Evolutionary conservation across 2,113 vertebrate genomes (phyloP), one percentile per base, ranked within the genome.

Genomic region (Rhinopithecus roxellana): DNA sequence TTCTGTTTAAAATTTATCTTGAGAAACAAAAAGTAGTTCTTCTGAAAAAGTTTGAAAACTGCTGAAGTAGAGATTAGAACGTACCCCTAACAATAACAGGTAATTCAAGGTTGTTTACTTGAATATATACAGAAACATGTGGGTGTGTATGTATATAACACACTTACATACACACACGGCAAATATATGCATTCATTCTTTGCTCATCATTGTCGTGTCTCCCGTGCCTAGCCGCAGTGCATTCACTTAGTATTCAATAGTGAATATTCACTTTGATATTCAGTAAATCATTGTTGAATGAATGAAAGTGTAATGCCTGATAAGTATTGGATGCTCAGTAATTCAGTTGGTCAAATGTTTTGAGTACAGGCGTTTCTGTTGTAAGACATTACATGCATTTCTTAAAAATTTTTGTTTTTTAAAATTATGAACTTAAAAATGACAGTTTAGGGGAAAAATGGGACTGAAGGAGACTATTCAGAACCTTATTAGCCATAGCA

Each of bases 341-440:
- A 40, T 83, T 59, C 4, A 70, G 17, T 83, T 61, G 69, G 61
- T 93, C 80, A 74, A 17, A 20, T 86, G 82, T 40, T 90, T 97
- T 89, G 18, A 83, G 17, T 87, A 50, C 1, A 87, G 27, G 6
- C 22, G 69, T 91, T 94, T 97, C 57, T 93, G 30, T 38, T 59
- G 20, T 45, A 80, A 32, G 86, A 43, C 67, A 93, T 32, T 80
- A 52, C 8, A 61, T 75, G 6, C 1, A 57, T 69, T 94, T 18
- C 27, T 84, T 55, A 79, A 90, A 95, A 96, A 75, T 8, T 7
- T 80, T 22, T 1, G 2, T 79, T 95, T 84, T 97, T 10, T 20
- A 83, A 84, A 92, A 57, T 93, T 89, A 38, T 13, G 40, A 94
- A 83, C 52, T 97, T 92, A 90, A 96, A 81, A 86, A 61, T 86